phyloP scores from a whole-genome alignment of 1,140 invertebrate species.

The Copidosoma floridanum region DNA sequence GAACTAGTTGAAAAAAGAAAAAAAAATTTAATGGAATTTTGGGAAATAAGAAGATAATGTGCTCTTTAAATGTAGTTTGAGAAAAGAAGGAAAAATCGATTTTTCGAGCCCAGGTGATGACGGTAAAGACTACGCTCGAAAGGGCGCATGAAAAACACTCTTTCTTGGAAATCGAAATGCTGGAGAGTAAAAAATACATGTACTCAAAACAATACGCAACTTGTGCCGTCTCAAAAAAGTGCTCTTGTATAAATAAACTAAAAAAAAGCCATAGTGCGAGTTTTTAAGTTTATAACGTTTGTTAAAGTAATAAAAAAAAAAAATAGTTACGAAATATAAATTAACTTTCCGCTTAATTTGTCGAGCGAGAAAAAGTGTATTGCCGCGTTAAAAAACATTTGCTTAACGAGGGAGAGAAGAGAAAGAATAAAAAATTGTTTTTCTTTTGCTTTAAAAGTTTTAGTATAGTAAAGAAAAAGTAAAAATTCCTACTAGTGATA shows the following conservation, averaged over 20 bases:
- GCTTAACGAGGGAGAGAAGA: not conserved
- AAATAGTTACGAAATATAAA: not conserved
- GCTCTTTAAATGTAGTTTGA: not conserved
- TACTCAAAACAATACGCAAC: slow-evolving; percentile 33
- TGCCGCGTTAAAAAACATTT: not conserved
- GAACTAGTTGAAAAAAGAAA: not conserved
- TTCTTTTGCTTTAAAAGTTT: not conserved
- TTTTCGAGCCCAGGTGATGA: slow-evolving; percentile 16
- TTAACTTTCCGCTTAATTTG: not conserved
- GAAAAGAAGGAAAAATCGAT: slow-evolving; percentile 1
- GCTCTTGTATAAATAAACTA: slow-evolving; percentile 42
- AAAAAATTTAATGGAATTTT: too few relatives aligned
- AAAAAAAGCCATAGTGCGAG: slow-evolving; percentile 24
- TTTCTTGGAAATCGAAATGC: too few relatives aligned
- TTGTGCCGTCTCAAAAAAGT: slow-evolving; percentile 50
- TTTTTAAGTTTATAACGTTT: slow-evolving; percentile 19
- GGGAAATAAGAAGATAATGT: not conserved
- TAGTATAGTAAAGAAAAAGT: slow-evolving; percentile 4
- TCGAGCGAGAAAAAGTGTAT: not conserved
- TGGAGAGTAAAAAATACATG: too few relatives aligned
- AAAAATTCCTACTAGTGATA: slow-evolving; percentile 16
- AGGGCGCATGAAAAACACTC: slow-evolving; percentile 13
- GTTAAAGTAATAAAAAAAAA: not conserved
- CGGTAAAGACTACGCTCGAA: slow-evolving; percentile 19
- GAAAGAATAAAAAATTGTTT: not conserved